Evolutionary conservation across 2,797 vertebrate genomes (phyloP).

Genomic region (Cheirogaleus major): DNA sequence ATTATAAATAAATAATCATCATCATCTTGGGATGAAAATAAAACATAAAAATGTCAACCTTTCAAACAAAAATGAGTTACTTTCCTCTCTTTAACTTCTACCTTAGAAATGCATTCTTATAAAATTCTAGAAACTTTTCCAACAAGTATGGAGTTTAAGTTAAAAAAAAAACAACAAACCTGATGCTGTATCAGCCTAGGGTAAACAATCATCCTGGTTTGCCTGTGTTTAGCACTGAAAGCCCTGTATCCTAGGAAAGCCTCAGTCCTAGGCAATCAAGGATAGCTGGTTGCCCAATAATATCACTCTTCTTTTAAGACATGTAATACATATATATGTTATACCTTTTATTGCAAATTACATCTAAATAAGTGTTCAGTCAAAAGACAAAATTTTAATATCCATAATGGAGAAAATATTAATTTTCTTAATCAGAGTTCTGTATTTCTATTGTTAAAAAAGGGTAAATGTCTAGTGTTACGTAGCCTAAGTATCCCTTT

Average conservation of each 20-base stretch:
- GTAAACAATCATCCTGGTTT: neutral
- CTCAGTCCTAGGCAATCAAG: neutral
- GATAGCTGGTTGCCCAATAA: neutral
- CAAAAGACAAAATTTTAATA: constrained; percentile 1
- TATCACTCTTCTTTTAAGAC: neutral
- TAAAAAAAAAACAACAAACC: constrained; percentile 12
- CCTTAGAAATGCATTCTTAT: constrained; percentile 46
- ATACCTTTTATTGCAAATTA: neutral
- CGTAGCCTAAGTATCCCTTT: neutral
- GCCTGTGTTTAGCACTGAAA: neutral
- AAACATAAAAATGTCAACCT: constrained; percentile 66
- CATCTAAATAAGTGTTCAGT: neutral
- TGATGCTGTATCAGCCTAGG: neutral
- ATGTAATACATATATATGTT: neutral
- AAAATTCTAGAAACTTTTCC: constrained; percentile 58
- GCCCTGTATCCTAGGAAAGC: neutral
- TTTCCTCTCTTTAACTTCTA: constrained; percentile 44
- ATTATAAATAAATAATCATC: constrained; percentile 72
- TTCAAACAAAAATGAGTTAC: constrained; percentile 68
- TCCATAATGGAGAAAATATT: neutral
- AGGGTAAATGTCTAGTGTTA: neutral
- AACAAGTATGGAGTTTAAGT: constrained; percentile 24
- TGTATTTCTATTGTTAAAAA: constrained; percentile 1
- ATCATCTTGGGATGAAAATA: constrained; percentile 67
- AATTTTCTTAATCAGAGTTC: neutral